Conservation (phyloP, 2,888 invertebrate species). For the Ophioninae sp. region DNA sequence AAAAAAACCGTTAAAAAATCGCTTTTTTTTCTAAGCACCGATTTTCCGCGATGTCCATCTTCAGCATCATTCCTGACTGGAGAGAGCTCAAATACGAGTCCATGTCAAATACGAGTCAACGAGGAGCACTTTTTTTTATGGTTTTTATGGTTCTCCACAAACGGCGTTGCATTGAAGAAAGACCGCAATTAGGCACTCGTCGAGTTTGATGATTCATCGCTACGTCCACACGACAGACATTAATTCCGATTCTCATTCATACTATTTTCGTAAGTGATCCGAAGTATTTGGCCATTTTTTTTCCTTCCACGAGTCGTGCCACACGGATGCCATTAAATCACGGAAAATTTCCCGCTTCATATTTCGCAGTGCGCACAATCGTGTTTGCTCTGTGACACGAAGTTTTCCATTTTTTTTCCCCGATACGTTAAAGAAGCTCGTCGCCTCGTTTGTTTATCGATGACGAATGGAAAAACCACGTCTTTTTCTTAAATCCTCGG, state of each 20-base stretch:
- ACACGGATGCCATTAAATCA: slow-evolving; percentile 34
- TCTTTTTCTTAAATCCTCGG: neutral
- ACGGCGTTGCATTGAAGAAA: neutral
- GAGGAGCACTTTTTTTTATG: neutral
- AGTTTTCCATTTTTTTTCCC: neutral
- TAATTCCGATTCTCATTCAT: slow-evolving; percentile 13
- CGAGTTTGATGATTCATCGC: slow-evolving; percentile 4
- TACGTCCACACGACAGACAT: neutral
- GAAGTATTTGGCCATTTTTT: slow-evolving; percentile 15
- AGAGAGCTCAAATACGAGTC: neutral
- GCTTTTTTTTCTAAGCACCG: too few species aligned
- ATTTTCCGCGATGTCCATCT: neutral
- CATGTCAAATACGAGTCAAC: neutral
- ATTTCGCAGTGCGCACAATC: neutral
- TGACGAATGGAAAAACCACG: slow-evolving; percentile 14
- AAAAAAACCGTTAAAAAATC: too few species aligned
- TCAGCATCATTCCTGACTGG: neutral
- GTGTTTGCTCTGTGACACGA: neutral
- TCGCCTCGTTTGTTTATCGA: slow-evolving; percentile 8
- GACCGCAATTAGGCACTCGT: neutral
- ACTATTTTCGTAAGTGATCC: slow-evolving; percentile 30
- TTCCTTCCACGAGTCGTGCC: slow-evolving; percentile 15
- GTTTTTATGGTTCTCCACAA: neutral
- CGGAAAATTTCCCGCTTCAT: slow-evolving; percentile 7
- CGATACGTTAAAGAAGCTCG: neutral